These are phyloP conservation scores for Edolisoma coerulescens DNA, from an alignment of 2,113 vertebrate genomes.

Conservation along the genomic window DNA sequence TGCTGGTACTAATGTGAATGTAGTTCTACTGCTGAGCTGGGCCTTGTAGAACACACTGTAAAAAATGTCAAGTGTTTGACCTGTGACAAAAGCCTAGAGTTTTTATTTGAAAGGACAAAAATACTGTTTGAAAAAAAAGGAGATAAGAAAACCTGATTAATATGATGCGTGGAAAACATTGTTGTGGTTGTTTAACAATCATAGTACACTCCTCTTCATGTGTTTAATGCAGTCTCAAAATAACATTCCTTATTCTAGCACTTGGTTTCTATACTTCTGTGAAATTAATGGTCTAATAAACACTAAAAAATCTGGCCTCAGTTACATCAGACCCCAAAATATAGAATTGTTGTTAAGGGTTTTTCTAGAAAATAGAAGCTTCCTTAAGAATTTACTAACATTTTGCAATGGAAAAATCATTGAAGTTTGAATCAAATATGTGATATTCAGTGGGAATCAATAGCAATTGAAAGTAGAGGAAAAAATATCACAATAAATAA, in stretches of 20 bases:
- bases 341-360: not conserved
- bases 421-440: not conserved
- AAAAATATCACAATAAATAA: not conserved
- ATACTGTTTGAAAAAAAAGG: not conserved
- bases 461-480: not conserved
- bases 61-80: constrained; percentile 30
- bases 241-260: not conserved
- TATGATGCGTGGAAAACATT: not conserved
- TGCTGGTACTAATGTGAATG: constrained; percentile 35
- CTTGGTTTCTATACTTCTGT: not conserved
- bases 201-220: not conserved
- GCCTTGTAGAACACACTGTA: constrained; percentile 47
- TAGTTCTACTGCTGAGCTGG: constrained; percentile 36
- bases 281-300: not conserved
- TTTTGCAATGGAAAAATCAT: not conserved
- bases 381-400: not conserved
- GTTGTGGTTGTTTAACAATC: not conserved
- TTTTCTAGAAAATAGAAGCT: not conserved
- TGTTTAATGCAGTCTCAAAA: not conserved
- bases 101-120: constrained; percentile 3
- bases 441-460: not conserved
- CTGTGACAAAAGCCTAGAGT: not conserved
- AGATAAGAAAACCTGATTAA: not conserved
- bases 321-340: not conserved
- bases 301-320: not conserved